These are phyloP conservation scores for Deroplatys truncata DNA, from an alignment of 2,888 invertebrate genomes.

Conservation along the genomic window DNA sequence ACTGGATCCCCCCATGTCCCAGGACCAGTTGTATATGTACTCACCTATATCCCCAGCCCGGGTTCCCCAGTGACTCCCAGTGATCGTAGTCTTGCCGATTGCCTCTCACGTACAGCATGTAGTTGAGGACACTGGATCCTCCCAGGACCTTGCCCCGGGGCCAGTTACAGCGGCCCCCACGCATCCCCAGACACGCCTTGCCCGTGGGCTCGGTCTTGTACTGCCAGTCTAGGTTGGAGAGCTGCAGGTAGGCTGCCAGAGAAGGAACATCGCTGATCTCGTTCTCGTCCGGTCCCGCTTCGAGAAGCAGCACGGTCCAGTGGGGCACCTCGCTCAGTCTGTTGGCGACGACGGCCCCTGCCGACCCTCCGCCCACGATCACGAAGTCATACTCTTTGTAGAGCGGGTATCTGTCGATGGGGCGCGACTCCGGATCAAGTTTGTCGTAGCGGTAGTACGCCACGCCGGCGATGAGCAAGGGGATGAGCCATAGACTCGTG, in stretches of 20 bases:
- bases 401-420: slow-evolving; percentile 63
- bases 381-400: slow-evolving; percentile 78
- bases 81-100: slow-evolving; percentile 78
- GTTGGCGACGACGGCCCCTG: slow-evolving; percentile 83
- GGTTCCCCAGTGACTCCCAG: slow-evolving; percentile 83
- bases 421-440: slow-evolving; percentile 74
- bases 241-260: slow-evolving; percentile 78
- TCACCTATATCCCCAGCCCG: slow-evolving; percentile 75
- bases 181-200: slow-evolving; percentile 77
- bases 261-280: slow-evolving; percentile 86
- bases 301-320: slow-evolving; percentile 75
- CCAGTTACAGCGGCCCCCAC: slow-evolving; percentile 79
- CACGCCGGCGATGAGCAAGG: slow-evolving; percentile 74
- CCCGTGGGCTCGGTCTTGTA: slow-evolving; percentile 83
- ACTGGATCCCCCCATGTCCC: slow-evolving; percentile 60
- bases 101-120: slow-evolving; percentile 88
- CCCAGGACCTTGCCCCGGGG: slow-evolving; percentile 86
- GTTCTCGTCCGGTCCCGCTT: slow-evolving; percentile 84
- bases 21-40: too few species aligned
- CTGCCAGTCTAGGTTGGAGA: slow-evolving; percentile 83
- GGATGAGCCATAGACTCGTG: slow-evolving; percentile 76
- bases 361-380: slow-evolving; percentile 81
- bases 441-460: slow-evolving; percentile 77
- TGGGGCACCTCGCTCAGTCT: slow-evolving; percentile 67
- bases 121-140: slow-evolving; percentile 81